Percentiles rank a stretch among this genome's conserved stretches.
Evolutionary conservation across 2,888 invertebrate species (phyloP).

Genomic region (Pyrrhosoma nymphula): DNA sequence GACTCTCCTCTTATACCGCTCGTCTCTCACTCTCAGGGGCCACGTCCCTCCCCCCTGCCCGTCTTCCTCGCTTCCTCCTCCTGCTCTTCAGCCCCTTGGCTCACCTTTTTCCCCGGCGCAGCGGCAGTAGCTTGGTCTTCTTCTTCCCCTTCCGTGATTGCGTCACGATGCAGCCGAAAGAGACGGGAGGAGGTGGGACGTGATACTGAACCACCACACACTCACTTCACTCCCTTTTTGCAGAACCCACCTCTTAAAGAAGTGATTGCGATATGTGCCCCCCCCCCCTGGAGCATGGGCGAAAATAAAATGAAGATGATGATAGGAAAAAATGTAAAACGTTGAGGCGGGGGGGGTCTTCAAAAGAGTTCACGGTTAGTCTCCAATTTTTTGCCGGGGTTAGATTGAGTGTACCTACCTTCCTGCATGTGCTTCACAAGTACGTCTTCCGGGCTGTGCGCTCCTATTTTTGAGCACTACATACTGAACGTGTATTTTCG

Average conservation of each 20-base stretch:
- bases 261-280: constrained; percentile 31
- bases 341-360: background rate
- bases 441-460: background rate
- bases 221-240: background rate
- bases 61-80: background rate
- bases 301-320: too few species aligned
- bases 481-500: too few species aligned
- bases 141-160: constrained; percentile 21
- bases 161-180: constrained; percentile 20
- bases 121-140: background rate
- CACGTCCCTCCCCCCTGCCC: background rate
- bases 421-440: background rate
- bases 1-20: background rate
- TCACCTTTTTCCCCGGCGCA: background rate
- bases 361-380: constrained; percentile 5
- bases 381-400: background rate
- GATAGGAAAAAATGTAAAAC: too few species aligned
- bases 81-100: background rate
- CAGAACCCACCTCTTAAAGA: background rate
- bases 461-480: background rate
- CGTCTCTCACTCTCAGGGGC: background rate
- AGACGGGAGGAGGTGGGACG: constrained; percentile 38
- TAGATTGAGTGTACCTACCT: background rate
- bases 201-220: background rate
- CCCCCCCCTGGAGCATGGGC: background rate